Conservation (phyloP, 2,888 invertebrate species). For the Caradrina clavipalpis region DNA sequence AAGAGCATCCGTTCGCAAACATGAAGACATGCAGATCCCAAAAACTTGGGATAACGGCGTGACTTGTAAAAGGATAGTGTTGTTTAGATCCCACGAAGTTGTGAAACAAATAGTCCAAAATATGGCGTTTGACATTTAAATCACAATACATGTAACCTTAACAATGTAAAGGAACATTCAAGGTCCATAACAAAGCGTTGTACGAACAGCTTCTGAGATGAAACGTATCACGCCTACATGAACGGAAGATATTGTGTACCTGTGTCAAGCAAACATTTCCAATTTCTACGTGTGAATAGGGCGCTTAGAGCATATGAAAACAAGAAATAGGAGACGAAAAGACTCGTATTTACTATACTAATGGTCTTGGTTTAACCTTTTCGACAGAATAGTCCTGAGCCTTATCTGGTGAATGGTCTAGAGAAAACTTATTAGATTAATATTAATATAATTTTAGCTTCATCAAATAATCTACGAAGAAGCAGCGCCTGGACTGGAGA, state of each 20-base stretch:
- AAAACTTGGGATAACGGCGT: not conserved
- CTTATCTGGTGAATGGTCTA: not conserved
- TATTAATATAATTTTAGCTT: too few species aligned
- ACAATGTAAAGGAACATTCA: constrained; percentile 52
- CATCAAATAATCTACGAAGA: not conserved
- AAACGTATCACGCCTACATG: constrained; percentile 42
- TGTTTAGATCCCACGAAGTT: constrained; percentile 10
- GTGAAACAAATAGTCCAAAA: constrained; percentile 22
- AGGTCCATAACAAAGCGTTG: constrained; percentile 48
- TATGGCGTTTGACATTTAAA: constrained; percentile 47
- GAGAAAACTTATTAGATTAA: not conserved
- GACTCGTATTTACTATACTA: constrained; percentile 23
- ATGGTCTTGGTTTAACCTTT: constrained; percentile 3
- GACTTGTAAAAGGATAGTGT: not conserved
- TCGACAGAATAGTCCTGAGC: not conserved
- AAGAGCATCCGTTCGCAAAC: too few species aligned
- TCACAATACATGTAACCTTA: constrained; percentile 50
- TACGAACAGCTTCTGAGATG: constrained; percentile 42
- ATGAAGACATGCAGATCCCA: not conserved
- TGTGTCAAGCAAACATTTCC: constrained; percentile 39
- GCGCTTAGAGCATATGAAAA: constrained; percentile 14
- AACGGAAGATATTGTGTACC: constrained; percentile 31
- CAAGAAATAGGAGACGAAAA: constrained; percentile 6
- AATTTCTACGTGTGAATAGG: constrained; percentile 35
- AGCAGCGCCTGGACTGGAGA: not conserved